Percentiles rank a stretch among this genome's conserved stretches.
Conservation (phyloP, 2,797 vertebrate genomes). For the Epinephelus awoara region DNA sequence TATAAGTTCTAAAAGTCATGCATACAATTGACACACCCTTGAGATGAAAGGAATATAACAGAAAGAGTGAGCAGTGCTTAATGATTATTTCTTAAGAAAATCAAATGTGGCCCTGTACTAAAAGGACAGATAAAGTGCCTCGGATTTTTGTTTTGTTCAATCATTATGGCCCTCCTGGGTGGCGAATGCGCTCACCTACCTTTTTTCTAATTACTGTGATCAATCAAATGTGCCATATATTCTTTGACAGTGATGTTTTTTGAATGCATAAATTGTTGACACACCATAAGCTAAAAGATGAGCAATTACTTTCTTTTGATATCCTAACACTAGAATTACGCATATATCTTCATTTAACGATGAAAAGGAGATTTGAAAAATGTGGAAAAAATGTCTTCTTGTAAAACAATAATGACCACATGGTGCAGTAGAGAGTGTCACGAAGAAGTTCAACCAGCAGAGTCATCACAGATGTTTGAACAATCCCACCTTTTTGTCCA, state of each 20-base stretch:
- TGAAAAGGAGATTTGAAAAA: background rate
- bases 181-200: background rate
- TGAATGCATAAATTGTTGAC: background rate
- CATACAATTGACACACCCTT: background rate
- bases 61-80: background rate
- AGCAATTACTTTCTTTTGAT: background rate
- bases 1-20: conserved; percentile 2
- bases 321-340: background rate
- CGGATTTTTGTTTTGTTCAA: background rate
- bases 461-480: background rate
- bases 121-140: background rate
- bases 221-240: background rate
- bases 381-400: background rate
- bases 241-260: background rate
- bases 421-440: background rate
- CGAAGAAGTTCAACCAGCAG: background rate
- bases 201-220: conserved; percentile 14
- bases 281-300: background rate
- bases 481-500: background rate
- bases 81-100: conserved; percentile 11
- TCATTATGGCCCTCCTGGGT: background rate
- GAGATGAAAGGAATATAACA: background rate
- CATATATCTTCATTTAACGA: background rate
- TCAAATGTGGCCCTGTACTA: background rate
- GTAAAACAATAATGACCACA: background rate